These are phyloP conservation scores for Xenopus petersii DNA, from an alignment of 2,797 vertebrate genomes.

Conservation along the genomic window DNA sequence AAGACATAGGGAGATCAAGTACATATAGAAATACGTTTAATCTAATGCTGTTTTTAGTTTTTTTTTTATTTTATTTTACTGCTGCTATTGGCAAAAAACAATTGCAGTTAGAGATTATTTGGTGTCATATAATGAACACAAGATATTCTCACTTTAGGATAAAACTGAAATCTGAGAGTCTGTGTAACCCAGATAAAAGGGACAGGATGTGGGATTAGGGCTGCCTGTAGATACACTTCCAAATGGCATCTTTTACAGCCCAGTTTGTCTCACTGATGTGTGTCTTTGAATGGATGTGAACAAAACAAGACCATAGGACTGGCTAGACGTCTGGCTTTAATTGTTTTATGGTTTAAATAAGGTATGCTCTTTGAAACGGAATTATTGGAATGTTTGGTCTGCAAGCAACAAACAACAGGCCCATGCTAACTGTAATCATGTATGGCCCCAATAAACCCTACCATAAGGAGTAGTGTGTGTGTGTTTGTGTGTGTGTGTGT, in stretches of 20 bases:
- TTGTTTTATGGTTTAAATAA: conserved; percentile 98
- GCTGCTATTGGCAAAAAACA: conserved; percentile 3
- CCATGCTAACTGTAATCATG: conserved; percentile 50
- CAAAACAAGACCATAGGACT: conserved; percentile 90
- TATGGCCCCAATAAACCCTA: conserved; percentile 17
- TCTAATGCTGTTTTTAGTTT: not conserved
- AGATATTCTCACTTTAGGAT: conserved; percentile 16
- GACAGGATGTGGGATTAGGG: conserved; percentile 84
- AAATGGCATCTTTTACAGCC: conserved; percentile 84
- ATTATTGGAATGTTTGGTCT: conserved; percentile 77
- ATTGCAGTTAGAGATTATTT: not conserved
- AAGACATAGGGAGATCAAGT: conserved; percentile 33
- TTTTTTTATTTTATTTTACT: not conserved
- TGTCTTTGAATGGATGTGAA: conserved; percentile 84
- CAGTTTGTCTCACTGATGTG: conserved; percentile 84
- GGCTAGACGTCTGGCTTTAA: conserved; percentile 99
- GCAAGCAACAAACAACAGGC: conserved; percentile 67
- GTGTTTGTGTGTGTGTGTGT: not conserved
- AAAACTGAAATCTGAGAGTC: conserved; percentile 74
- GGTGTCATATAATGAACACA: conserved; percentile 1
- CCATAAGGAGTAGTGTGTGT: not conserved
- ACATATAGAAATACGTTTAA: conserved; percentile 30
- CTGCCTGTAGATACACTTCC: conserved; percentile 68
- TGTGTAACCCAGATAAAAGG: conserved; percentile 82
- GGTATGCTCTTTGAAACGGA: conserved; percentile 85